These are phyloP conservation scores for Corvus cornix DNA, from an alignment of 2,113 vertebrate genomes.

Conservation along the genomic window DNA sequence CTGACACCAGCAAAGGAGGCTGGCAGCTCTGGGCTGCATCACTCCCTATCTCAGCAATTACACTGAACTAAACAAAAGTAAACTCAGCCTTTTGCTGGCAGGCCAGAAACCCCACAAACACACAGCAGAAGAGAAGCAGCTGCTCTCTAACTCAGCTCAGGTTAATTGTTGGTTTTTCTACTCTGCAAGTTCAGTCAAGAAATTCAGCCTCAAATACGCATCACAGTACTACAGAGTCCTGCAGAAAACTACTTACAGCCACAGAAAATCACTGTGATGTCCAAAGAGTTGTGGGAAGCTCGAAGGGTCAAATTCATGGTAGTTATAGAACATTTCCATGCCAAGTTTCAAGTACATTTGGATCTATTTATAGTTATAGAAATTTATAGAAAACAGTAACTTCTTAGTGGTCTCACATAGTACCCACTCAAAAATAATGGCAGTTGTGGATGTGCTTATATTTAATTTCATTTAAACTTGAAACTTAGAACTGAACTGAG, in stretches of 20 bases:
- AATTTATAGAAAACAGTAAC: neutral
- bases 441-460: neutral
- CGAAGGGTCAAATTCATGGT: neutral
- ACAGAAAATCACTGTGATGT: neutral
- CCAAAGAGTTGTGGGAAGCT: neutral
- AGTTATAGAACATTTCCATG: neutral
- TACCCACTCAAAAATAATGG: neutral
- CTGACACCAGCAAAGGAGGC: neutral
- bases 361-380: neutral
- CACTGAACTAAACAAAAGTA: neutral
- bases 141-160: neutral
- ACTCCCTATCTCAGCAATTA: neutral
- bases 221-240: neutral
- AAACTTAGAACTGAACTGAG: neutral
- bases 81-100: neutral
- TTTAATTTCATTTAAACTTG: neutral
- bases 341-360: constrained; percentile 1
- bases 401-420: neutral
- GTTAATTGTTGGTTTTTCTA: neutral
- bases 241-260: neutral
- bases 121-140: neutral
- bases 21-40: neutral
- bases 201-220: neutral
- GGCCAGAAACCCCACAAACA: neutral
- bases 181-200: neutral